phyloP scores from a whole-genome alignment of 2,113 vertebrate species.

The Solea solea region DNA sequence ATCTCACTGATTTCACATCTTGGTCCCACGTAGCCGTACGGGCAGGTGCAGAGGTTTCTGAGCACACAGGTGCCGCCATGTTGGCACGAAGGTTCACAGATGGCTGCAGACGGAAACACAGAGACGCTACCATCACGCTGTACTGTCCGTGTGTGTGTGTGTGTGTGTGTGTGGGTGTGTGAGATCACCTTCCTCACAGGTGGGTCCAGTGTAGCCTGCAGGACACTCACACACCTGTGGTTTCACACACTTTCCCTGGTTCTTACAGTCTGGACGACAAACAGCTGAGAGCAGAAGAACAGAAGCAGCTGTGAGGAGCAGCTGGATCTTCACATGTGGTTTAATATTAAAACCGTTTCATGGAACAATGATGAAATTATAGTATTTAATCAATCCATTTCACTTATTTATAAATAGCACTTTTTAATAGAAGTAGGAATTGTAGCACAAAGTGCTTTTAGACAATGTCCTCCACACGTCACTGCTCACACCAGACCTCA shows the following conservation, averaged over 20 bases:
- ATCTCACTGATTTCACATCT: conserved; percentile 91
- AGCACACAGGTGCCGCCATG: conserved; percentile 87
- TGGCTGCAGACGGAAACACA: conserved; percentile 70
- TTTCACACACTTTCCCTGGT: conserved; percentile 86
- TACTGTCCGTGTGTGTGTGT: neutral
- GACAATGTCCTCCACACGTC: no score
- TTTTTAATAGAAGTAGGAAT: no score
- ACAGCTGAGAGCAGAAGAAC: conserved; percentile 78
- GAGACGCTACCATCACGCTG: neutral
- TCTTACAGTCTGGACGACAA: conserved; percentile 90
- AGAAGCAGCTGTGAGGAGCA: neutral
- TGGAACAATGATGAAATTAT: no score
- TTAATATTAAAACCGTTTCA: neutral
- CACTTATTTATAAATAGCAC: no score
- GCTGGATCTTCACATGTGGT: neutral
- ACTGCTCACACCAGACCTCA: no score
- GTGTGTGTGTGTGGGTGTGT: neutral
- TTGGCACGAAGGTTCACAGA: conserved; percentile 85
- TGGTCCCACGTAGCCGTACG: conserved; percentile 91
- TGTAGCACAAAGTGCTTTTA: no score
- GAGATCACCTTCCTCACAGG: conserved; percentile 87
- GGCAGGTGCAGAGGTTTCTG: conserved; percentile 89
- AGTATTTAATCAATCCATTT: no score
- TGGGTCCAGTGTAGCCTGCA: conserved; percentile 80
- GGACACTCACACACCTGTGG: conserved; percentile 86